Conservation (phyloP, 2,888 invertebrate genomes). For the Metacarcinus magister region DNA sequence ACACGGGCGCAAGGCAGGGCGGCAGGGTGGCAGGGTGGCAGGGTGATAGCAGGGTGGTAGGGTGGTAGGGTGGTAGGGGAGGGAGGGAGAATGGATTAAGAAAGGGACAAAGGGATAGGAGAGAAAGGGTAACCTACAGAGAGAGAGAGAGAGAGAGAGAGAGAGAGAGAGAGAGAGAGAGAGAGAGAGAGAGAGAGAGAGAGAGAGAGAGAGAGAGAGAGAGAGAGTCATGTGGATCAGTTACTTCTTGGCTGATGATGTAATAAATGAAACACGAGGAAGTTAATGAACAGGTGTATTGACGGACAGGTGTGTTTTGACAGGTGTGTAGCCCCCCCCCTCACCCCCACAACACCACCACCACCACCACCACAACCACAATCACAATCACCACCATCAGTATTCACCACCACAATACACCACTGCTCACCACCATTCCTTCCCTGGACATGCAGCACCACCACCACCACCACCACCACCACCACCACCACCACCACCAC, state of each 20-base stretch:
- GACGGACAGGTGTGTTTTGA: neutral
- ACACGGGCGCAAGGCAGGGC: neutral
- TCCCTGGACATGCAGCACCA: neutral
- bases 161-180: neutral
- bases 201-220: slow-evolving; percentile 41
- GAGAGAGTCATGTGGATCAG: neutral
- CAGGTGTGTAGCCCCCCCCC: neutral
- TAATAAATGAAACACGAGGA: neutral
- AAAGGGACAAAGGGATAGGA: no score
- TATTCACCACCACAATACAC: neutral
- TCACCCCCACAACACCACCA: neutral
- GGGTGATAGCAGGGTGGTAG: neutral
- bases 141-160: neutral
- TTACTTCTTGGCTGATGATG: neutral
- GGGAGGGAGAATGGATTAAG: neutral
- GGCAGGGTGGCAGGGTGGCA: neutral
- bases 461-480: neutral
- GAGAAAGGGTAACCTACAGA: no score
- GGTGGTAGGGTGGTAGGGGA: neutral
- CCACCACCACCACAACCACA: neutral
- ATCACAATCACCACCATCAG: neutral
- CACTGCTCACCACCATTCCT: neutral
- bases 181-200: slow-evolving; percentile 1
- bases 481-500: neutral
- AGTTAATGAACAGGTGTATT: neutral